Base-by-base conservation (phyloP, 1,140 invertebrate genomes). In the Aphis craccivora region DNA sequence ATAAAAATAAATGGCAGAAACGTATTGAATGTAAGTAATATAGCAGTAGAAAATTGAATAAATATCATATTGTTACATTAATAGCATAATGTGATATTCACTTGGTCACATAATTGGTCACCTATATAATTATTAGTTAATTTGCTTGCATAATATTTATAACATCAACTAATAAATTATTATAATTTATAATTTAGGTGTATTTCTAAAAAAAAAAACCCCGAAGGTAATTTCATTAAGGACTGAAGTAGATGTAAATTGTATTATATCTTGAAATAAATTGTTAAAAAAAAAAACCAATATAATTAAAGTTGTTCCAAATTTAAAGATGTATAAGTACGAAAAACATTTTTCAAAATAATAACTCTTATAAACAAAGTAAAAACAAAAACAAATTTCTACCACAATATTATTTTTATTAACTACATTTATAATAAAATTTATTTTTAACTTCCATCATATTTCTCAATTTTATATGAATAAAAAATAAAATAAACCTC, bases 81-180 rank as follows among this genome's bases (percentile, higher is more conserved):
- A n/a, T 4, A 76, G 18, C 30, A 35, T 76, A n/a, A 76, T 76
- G 18, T 18, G 3, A 18, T n/a, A 18, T 76, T 14, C n/a, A 76
- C 14, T 11, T n/a, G 30, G n/a, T 76, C 60, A 76, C 60, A 5
- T n/a, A 76, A 76, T 76, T n/a, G 60, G 4, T 76, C 60, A 76
- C n/a, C 60, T 76, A 18, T 20, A 76, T 76, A n/a, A 76, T n/a
- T 76, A 76, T 76, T 76, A 76, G n/a, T 76, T 76, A 76, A 76
- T 76, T 76, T n/a, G 14, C 5, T n/a, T 76, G 60, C 60, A n/a
- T 35, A n/a, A n/a, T 20, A 76, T 76, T n/a, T n/a, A 1, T 67
- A 20, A 6, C n/a, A 76, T 76, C 30, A n/a, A 76, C n/a, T n/a
- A 76, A n/a, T 76, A 76, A 5, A 76, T n/a, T 76, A 76, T 76